A percentile compares a stretch with the other conserved stretches of the same genome.
phyloP scores from a whole-genome alignment of 92 coral and sea anemone genomes.

The Desmophyllum pertusum region DNA sequence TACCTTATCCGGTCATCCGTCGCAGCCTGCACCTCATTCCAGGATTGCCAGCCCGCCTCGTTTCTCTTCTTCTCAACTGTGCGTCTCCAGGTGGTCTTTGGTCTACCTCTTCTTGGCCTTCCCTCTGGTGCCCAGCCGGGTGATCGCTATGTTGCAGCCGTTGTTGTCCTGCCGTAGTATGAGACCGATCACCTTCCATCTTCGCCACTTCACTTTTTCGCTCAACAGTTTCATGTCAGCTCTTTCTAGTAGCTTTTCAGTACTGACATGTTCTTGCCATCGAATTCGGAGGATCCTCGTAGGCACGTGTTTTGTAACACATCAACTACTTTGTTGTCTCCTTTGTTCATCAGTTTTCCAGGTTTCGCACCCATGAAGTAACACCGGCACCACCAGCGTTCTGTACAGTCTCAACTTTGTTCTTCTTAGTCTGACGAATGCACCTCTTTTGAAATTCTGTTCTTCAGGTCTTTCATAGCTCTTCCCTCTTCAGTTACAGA shows the following conservation, averaged over 20 bases:
- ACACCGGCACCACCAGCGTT: constrained; percentile 43
- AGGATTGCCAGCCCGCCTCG: constrained; percentile 19
- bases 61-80: constrained; percentile 35
- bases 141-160: constrained; percentile 27
- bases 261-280: constrained; percentile 42
- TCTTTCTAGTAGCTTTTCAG: constrained; percentile 41
- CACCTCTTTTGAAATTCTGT: constrained; percentile 25
- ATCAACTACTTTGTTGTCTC: constrained; percentile 26
- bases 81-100: constrained; percentile 44
- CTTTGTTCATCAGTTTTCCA: constrained; percentile 44
- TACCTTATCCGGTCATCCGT: no score
- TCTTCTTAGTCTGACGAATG: constrained; percentile 33
- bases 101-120: constrained; percentile 28
- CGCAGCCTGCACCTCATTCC: no score
- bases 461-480: constrained; percentile 39
- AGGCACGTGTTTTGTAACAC: constrained; percentile 45
- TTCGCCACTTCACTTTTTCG: constrained; percentile 39
- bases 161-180: constrained; percentile 54
- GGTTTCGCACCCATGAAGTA: constrained; percentile 39
- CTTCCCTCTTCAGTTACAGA: constrained; percentile 49
- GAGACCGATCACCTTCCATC: constrained; percentile 60
- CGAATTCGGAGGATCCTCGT: constrained; percentile 18
- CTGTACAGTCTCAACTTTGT: constrained; percentile 49
- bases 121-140: constrained; percentile 62
- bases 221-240: constrained; percentile 34